Evolutionary conservation across 2,888 invertebrate genomes (phyloP).

Genomic region (Scaptomyza cyrtandrae): DNA sequence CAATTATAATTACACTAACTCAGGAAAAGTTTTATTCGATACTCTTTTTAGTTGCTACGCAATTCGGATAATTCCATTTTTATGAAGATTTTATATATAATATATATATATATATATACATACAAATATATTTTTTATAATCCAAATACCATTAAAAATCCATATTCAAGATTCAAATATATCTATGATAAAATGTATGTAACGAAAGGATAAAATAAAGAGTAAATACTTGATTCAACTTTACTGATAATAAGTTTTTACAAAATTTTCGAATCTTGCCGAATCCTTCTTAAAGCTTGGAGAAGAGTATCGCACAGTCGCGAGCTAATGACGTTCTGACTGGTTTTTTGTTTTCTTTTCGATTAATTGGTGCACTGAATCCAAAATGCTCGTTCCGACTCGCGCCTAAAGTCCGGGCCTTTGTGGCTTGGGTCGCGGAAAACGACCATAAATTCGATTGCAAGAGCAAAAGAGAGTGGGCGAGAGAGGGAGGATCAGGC

Average conservation of each 20-base stretch:
- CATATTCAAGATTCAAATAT: too few relatives aligned
- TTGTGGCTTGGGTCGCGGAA: conserved; percentile 64
- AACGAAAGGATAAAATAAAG: too few relatives aligned
- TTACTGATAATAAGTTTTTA: too few relatives aligned
- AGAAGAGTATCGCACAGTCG: conserved; percentile 10
- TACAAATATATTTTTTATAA: too few relatives aligned
- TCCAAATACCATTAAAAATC: too few relatives aligned
- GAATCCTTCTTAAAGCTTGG: too few relatives aligned
- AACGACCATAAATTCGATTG: conserved; percentile 64
- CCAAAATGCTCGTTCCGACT: conserved; percentile 2
- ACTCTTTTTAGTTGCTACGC: neutral
- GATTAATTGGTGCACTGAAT: conserved; percentile 8
- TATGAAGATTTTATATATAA: too few relatives aligned
- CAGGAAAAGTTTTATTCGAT: neutral
- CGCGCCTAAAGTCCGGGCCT: neutral
- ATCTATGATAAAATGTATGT: too few relatives aligned
- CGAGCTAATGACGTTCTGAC: conserved; percentile 1
- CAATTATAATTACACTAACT: conserved; percentile 31
- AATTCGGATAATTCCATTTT: neutral
- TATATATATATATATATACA: too few relatives aligned
- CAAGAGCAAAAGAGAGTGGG: conserved; percentile 9
- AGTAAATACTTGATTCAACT: too few relatives aligned
- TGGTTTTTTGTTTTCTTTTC: neutral
- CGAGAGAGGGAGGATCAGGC: neutral
- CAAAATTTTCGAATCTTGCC: too few relatives aligned